Conservation (phyloP, 2,888 invertebrate species). For the Morpho achilles region DNA sequence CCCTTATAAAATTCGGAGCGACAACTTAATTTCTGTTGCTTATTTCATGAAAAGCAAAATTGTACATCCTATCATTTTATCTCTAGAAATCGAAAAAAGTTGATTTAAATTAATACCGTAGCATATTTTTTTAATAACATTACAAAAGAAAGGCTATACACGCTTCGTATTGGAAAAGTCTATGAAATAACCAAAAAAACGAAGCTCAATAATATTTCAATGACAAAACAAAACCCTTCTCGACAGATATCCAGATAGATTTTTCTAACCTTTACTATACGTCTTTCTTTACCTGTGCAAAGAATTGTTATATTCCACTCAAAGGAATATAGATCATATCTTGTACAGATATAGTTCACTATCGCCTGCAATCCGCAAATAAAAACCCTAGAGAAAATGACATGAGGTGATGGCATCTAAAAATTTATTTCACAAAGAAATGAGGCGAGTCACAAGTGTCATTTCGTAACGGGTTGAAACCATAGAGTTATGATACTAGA, state of each 20-base stretch:
- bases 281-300: background rate
- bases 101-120: too few relatives aligned
- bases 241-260: background rate
- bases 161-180: too few relatives aligned
- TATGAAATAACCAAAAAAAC: too few relatives aligned
- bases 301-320: background rate
- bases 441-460: slow-evolving; percentile 3
- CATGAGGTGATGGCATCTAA: background rate
- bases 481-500: too few relatives aligned
- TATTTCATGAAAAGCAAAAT: too few relatives aligned
- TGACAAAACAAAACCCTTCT: background rate
- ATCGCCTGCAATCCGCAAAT: background rate
- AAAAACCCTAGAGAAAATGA: background rate
- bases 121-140: too few relatives aligned
- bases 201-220: too few relatives aligned
- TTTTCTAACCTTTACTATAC: background rate
- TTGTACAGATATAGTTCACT: slow-evolving; percentile 4
- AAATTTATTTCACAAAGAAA: slow-evolving; percentile 4
- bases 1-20: too few relatives aligned
- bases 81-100: too few relatives aligned
- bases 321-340: background rate
- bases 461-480: background rate
- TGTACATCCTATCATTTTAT: too few relatives aligned
- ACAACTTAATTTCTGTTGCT: too few relatives aligned
- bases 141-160: too few relatives aligned